Evolutionary conservation across 2,797 vertebrate species (phyloP).

Genomic region (Ctenochaetus hawaiiensis): DNA sequence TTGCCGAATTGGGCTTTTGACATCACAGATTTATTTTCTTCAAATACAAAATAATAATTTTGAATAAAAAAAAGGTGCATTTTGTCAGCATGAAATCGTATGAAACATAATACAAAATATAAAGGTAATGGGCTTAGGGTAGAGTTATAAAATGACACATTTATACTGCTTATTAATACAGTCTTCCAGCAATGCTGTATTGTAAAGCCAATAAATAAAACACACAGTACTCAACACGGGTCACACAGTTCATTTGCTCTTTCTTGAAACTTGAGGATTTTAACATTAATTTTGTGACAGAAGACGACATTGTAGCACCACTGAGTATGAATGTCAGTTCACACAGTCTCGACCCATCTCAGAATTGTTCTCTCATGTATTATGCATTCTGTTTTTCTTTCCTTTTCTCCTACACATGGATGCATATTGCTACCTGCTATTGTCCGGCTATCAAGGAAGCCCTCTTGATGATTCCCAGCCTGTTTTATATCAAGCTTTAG

Average conservation of each 20-base stretch:
- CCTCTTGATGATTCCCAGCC: conserved; percentile 32
- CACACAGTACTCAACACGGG: conserved; percentile 77
- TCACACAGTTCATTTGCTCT: conserved; percentile 65
- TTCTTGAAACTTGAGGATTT: conserved; percentile 65
- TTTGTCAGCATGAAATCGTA: conserved; percentile 64
- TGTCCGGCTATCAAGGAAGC: conserved; percentile 48
- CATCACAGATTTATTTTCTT: conserved; percentile 9
- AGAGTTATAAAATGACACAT: conserved; percentile 68
- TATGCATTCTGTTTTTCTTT: conserved; percentile 15
- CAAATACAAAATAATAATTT: conserved; percentile 46
- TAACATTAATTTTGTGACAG: conserved; percentile 62
- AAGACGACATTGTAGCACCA: conserved; percentile 71
- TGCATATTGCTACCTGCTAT: conserved; percentile 34
- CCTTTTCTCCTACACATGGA: conserved; percentile 32
- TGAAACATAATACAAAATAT: conserved; percentile 66
- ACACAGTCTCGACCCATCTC: conserved; percentile 37
- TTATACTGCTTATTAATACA: conserved; percentile 77
- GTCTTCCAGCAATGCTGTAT: conserved; percentile 77
- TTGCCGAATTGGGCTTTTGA: conserved; percentile 24
- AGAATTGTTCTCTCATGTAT: conserved; percentile 30
- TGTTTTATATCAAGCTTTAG: conserved; percentile 31
- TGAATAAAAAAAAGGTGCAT: conserved; percentile 64
- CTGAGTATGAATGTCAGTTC: conserved; percentile 48
- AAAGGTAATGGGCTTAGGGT: conserved; percentile 44
- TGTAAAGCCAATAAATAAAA: conserved; percentile 86